Conservation (phyloP, 2,797 vertebrate genomes). For the Anabas testudineus region DNA sequence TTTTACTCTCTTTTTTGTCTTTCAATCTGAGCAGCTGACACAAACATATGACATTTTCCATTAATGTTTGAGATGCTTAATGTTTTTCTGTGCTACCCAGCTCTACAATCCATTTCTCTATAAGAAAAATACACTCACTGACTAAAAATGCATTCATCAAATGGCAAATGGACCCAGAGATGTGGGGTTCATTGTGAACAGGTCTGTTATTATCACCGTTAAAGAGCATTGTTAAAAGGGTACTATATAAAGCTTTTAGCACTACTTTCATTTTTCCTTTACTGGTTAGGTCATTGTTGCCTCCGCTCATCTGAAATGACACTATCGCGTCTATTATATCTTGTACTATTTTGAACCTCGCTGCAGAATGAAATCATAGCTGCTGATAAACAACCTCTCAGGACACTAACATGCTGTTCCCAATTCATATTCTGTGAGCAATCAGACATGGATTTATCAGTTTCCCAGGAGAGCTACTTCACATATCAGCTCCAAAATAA, state of each 20-base stretch:
- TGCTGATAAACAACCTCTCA: constrained; percentile 43
- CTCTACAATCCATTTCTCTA: background rate
- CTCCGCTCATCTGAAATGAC: constrained; percentile 40
- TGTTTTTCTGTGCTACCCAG: background rate
- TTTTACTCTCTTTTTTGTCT: no score
- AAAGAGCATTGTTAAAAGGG: constrained; percentile 32
- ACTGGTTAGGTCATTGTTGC: constrained; percentile 13
- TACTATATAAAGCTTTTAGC: constrained; percentile 42
- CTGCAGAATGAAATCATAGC: constrained; percentile 41
- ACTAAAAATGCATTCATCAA: background rate
- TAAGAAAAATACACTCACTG: background rate
- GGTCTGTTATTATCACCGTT: constrained; percentile 28
- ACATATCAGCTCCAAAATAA: constrained; percentile 27
- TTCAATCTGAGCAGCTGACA: background rate
- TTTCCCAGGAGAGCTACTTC: constrained; percentile 13
- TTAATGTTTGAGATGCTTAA: background rate
- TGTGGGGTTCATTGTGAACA: constrained; percentile 5
- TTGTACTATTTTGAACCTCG: constrained; percentile 35
- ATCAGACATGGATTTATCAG: constrained; percentile 38
- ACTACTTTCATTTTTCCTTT: constrained; percentile 13
- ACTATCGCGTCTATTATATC: constrained; percentile 31
- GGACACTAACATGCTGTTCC: constrained; percentile 26
- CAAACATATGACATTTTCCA: background rate
- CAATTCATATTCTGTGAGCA: constrained; percentile 39
- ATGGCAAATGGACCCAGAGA: constrained; percentile 4